Percentiles rank a stretch among this genome's conserved stretches.
Conservation (phyloP, 2,888 invertebrate species). For the Lysandra coridon region DNA sequence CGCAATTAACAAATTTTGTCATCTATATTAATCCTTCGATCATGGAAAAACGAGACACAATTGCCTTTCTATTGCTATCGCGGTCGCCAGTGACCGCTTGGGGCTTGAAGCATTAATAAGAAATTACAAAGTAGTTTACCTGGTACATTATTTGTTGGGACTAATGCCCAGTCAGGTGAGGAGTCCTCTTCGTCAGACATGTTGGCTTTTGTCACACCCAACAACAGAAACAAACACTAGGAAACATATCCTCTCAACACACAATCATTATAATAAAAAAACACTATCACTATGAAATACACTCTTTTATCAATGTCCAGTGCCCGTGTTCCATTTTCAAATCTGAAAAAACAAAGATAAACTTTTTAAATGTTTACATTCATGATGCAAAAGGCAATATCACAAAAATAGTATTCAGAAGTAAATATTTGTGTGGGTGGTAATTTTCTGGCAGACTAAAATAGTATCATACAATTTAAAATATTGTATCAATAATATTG, state of each 20-base stretch:
- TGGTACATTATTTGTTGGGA: constrained; percentile 69
- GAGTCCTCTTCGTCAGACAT: constrained; percentile 78
- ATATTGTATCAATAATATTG: constrained; percentile 9
- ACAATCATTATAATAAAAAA: constrained; percentile 46
- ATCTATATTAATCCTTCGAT: too few species aligned
- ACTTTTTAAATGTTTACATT: constrained; percentile 3
- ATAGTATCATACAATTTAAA: background rate
- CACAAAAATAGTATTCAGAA: constrained; percentile 25
- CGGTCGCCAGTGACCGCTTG: too few species aligned
- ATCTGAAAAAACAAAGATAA: constrained; percentile 46
- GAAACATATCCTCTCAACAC: constrained; percentile 50
- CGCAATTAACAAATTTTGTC: too few species aligned
- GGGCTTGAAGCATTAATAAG: too few species aligned
- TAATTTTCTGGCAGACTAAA: constrained; percentile 12
- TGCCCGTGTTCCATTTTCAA: constrained; percentile 49
- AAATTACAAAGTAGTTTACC: constrained; percentile 51
- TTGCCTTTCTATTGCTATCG: too few species aligned
- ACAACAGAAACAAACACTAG: constrained; percentile 45
- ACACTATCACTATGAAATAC: constrained; percentile 50
- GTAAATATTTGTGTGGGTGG: constrained; percentile 25
- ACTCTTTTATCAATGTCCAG: constrained; percentile 48
- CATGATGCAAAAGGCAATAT: background rate
- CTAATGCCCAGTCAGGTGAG: constrained; percentile 68
- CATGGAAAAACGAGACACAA: too few species aligned
- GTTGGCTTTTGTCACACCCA: constrained; percentile 42